Conservation (phyloP, 1,140 invertebrate species). For the Monochamus saltuarius region DNA sequence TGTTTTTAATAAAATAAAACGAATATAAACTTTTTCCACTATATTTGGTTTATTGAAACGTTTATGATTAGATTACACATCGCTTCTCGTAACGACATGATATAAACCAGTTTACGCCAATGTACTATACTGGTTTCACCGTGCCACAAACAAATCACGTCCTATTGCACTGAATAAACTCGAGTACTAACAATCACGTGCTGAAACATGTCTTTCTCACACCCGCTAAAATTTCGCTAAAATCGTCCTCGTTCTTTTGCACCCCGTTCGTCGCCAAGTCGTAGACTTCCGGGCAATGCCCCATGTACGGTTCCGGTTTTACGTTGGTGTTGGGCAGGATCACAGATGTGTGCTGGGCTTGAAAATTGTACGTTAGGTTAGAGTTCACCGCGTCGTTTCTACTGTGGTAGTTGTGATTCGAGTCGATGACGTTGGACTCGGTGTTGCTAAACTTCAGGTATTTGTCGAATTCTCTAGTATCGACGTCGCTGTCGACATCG, state of each 20-base stretch:
- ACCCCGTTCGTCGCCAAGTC: slow-evolving; percentile 39
- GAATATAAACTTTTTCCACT: too few relatives aligned
- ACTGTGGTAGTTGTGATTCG: slow-evolving; percentile 59
- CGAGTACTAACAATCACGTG: slow-evolving; percentile 57
- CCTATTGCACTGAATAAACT: not conserved
- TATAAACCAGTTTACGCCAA: too few relatives aligned
- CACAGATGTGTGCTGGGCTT: slow-evolving; percentile 51
- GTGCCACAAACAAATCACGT: not conserved
- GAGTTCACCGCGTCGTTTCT: slow-evolving; percentile 40
- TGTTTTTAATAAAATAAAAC: too few relatives aligned
- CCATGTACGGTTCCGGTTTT: slow-evolving; percentile 45
- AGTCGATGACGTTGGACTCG: slow-evolving; percentile 56
- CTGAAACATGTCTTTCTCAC: slow-evolving; percentile 85
- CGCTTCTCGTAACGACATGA: too few relatives aligned
- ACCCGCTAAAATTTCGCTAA: slow-evolving; percentile 81
- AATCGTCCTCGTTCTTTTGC: slow-evolving; percentile 72
- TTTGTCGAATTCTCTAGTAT: slow-evolving; percentile 65
- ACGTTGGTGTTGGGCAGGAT: slow-evolving; percentile 51
- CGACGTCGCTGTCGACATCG: slow-evolving; percentile 56
- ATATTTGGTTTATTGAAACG: too few relatives aligned
- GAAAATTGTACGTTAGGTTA: slow-evolving; percentile 46
- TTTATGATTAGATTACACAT: too few relatives aligned
- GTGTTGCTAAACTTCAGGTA: slow-evolving; percentile 62
- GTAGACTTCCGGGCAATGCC: slow-evolving; percentile 43
- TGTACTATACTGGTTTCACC: not conserved